Base-by-base conservation (phyloP, 2,797 vertebrate species). In the Uromys caudimaculatus region DNA sequence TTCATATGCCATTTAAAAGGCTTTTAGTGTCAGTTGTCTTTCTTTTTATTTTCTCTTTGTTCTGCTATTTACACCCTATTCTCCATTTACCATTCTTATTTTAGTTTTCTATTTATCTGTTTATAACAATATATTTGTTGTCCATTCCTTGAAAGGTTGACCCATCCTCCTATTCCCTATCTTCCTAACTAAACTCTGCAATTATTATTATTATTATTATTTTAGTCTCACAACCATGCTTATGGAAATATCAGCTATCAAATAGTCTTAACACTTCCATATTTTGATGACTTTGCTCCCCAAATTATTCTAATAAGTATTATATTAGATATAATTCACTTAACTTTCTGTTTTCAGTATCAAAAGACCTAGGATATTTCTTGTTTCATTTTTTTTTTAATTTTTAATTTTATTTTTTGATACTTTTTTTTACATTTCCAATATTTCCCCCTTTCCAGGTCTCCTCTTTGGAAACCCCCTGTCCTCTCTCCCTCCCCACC, bases 321-420 rank as follows among this genome's bases (percentile, higher is more conserved):
- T 87, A 90, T 92, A 44, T 73, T 81, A 44, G 17, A 79, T 27
- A 81, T 52, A 94, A 89, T 91, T 32, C n/a, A 52, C 67, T 89
- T 60, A 54, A 29, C 19, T 95, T 84, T 35, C 35, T 73, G 56
- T 76, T 94, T 83, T 54, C 71, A 56, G 52, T 44, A 6, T 92
- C 75, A 77, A 96, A 58, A 86, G 78, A 23, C 58, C 27, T 54
- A 79, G 79, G 52, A 17, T n/a, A 87, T 79, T 94, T 93, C 85
- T 94, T 2, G 79, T 94, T 96, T 93, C 23, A 47, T 35, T 95
- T 95, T 94, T 93, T n/a, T n/a, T n/a, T n/a, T n/a, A n/a, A n/a
- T n/a, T n/a, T n/a, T n/a, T n/a, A n/a, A n/a, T n/a, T n/a, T n/a
- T n/a, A n/a, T n/a, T n/a, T n/a, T n/a, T n/a, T n/a, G n/a, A n/a